Evolutionary conservation across 2,113 vertebrate genomes (phyloP), one percentile per base, ranked within the genome.

Genomic region (Mola mola): DNA sequence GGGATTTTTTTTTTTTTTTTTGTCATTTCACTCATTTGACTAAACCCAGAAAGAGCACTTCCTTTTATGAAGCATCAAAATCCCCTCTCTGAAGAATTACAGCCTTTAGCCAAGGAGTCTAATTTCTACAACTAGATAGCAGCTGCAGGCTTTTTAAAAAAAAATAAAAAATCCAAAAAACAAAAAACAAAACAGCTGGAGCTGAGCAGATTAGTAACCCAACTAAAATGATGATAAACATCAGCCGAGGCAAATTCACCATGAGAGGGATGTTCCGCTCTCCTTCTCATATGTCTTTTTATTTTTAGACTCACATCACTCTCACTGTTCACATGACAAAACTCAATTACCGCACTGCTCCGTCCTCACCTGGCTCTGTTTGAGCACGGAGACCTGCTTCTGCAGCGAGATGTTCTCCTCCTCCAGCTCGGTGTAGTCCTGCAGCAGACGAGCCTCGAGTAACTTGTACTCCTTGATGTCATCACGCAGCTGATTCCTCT

Each of bases 321-420:
- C 8, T 42, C 19, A 15, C 8, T 7, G 1, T 21, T 40, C 22
- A 33, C 20, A 24, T 24, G 28, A 21, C n/a, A n/a, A n/a, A n/a
- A n/a, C n/a, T n/a, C n/a, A n/a, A n/a, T n/a, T n/a, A n/a, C n/a
- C n/a, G n/a, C n/a, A n/a, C n/a, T n/a, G n/a, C 19, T 43, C 20
- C 41, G 11, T 55, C 36, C 92, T 91, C 78, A 91, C 97, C 95
- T 99, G 97, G 75, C 94, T 97, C 89, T 99, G 96, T 69, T 95
- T 95, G 58, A 99, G 94, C 72, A 93, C 62, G 26, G 95, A 99
- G 40, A 99, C 97, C 87, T 99, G 97, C 82, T 99, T 99, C 92
- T 99, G 97, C 50, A 99, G 90, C n/a, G 94, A 94, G 88, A 99
- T 99, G 90, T 99, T 99, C 90, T 99, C 97, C 82, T 99, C 97